Conservation (phyloP, 2,797 vertebrate species). For the Pelodytes ibericus region DNA sequence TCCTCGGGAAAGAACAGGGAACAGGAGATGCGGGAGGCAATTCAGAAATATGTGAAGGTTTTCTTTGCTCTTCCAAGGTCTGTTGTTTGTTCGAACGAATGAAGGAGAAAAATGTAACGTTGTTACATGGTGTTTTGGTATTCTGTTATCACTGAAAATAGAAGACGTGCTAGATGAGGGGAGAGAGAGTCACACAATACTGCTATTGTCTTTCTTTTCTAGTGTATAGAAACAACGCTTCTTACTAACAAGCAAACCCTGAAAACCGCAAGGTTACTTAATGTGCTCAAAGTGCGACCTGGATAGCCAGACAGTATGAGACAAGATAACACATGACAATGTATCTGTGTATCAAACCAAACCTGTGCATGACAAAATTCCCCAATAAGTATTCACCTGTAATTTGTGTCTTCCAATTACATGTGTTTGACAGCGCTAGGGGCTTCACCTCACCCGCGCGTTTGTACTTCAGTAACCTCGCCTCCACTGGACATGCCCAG, state of each 20-base stretch:
- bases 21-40: not conserved
- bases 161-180: not conserved
- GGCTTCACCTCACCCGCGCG: no score
- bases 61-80: slow-evolving; percentile 60
- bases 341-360: no score
- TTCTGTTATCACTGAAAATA: slow-evolving; percentile 15
- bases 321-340: not conserved
- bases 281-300: not conserved
- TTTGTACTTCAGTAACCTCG: no score
- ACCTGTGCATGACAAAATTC: no score
- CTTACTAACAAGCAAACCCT: not conserved
- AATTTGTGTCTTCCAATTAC: no score
- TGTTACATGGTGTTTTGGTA: not conserved
- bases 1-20: not conserved
- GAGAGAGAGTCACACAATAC: not conserved
- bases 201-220: not conserved
- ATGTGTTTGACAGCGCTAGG: no score
- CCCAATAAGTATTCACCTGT: no score
- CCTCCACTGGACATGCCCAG: no score
- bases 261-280: not conserved
- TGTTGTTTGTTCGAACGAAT: slow-evolving; percentile 59
- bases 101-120: slow-evolving; percentile 51
- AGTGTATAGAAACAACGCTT: not conserved
- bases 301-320: not conserved
- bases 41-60: not conserved